A percentile compares a stretch with the other conserved stretches of the same genome.
Evolutionary conservation across 2,888 invertebrate genomes (phyloP).

Genomic region (Barypeithes pellucidus): DNA sequence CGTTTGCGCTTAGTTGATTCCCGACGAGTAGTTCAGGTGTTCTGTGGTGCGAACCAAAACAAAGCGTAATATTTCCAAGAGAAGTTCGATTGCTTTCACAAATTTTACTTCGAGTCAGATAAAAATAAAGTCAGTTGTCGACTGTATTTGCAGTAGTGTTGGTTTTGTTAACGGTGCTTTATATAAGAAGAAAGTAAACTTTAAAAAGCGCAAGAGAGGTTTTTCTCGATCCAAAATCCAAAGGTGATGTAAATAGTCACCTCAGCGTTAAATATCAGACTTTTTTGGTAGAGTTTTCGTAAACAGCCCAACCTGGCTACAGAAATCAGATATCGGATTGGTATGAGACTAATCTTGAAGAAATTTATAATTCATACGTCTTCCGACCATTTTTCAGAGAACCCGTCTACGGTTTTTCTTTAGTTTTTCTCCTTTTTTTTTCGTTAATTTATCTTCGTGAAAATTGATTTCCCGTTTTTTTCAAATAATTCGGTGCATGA

Average conservation of each 20-base stretch:
- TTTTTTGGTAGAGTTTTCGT: conserved; percentile 24
- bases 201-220: not conserved
- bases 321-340: conserved; percentile 78
- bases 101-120: not conserved
- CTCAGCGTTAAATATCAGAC: not conserved
- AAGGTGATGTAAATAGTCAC: conserved; percentile 35
- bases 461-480: conserved; percentile 2
- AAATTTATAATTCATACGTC: conserved; percentile 85
- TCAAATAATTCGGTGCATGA: conserved; percentile 41
- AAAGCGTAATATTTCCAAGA: conserved; percentile 4
- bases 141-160: not conserved
- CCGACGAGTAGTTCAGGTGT: too few relatives aligned
- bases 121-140: not conserved
- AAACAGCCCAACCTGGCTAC: conserved; percentile 73
- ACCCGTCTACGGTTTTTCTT: conserved; percentile 42
- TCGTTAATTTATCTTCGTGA: conserved; percentile 12
- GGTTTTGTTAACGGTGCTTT: not conserved
- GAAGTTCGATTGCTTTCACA: conserved; percentile 12
- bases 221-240: not conserved
- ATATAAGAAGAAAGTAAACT: not conserved
- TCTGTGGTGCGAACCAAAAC: conserved; percentile 10
- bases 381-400: conserved; percentile 85
- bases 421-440: conserved; percentile 50
- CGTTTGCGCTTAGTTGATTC: conserved; percentile 7
- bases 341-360: conserved; percentile 84